Evolutionary conservation across 2,888 invertebrate genomes (phyloP).

Genomic region (Noctua janthe): DNA sequence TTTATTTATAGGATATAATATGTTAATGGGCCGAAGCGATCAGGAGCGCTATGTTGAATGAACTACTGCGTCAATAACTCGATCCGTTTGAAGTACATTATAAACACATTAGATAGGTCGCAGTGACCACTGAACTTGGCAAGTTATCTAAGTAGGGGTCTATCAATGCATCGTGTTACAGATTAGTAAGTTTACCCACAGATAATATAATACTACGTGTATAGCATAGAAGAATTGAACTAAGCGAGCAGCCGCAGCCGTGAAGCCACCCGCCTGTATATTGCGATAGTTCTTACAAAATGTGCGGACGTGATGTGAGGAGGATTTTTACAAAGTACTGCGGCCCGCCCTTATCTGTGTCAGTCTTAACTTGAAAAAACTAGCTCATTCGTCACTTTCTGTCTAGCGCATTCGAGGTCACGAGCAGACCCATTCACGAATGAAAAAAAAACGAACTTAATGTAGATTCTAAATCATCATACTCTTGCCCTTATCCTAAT

Average conservation of each 20-base stretch:
- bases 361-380: not conserved
- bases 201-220: no score
- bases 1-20: no score
- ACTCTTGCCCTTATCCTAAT: no score
- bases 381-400: not conserved
- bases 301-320: not conserved
- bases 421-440: not conserved
- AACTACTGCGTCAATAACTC: conserved; percentile 3
- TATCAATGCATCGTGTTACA: not conserved
- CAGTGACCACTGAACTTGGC: conserved; percentile 1
- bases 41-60: not conserved
- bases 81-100: conserved; percentile 22
- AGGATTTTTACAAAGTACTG: not conserved
- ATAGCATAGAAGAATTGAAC: not conserved
- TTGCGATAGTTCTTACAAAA: not conserved
- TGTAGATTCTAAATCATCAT: not conserved
- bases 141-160: not conserved
- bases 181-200: no score
- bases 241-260: not conserved
- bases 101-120: not conserved
- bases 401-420: not conserved
- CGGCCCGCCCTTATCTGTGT: not conserved
- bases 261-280: not conserved
- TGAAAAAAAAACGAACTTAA: not conserved
- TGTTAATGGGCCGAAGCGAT: not conserved